Evolutionary conservation across 2,113 vertebrate genomes (phyloP).

Genomic region (Pteruthius melanotis): DNA sequence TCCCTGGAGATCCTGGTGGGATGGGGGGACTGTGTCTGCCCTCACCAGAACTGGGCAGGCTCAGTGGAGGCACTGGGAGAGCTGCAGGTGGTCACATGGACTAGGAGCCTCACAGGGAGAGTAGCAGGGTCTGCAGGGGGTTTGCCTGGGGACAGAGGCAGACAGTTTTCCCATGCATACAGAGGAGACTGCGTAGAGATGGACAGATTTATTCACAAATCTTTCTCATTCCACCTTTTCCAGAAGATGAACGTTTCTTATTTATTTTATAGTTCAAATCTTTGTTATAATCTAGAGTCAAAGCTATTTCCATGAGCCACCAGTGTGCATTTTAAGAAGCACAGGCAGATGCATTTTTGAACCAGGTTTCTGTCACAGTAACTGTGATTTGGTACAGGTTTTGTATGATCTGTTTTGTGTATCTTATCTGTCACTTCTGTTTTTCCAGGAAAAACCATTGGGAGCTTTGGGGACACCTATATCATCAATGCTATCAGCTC

Average conservation of each 20-base stretch:
- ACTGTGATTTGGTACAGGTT: neutral
- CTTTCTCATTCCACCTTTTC: neutral
- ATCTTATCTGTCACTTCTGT: neutral
- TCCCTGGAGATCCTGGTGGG: neutral
- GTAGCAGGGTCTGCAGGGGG: fast-evolving
- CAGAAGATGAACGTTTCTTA: neutral
- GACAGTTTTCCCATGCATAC: neutral
- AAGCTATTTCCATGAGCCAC: neutral
- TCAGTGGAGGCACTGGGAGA: neutral
- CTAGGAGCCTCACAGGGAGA: neutral
- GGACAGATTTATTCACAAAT: neutral
- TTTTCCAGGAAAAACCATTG: neutral
- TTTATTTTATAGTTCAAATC: neutral
- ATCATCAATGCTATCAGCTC: neutral
- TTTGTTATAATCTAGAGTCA: neutral
- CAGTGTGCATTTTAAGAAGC: neutral
- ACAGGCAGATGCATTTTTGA: neutral
- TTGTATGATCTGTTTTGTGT: neutral
- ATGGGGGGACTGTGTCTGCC: neutral
- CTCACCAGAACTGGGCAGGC: neutral
- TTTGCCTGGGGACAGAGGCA: neutral
- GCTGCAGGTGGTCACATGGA: fast-evolving
- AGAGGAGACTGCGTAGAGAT: neutral
- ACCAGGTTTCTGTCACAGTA: neutral
- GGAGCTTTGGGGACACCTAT: neutral